Base-by-base conservation (phyloP, 2,797 vertebrate species). In the Acanthis flammea region DNA sequence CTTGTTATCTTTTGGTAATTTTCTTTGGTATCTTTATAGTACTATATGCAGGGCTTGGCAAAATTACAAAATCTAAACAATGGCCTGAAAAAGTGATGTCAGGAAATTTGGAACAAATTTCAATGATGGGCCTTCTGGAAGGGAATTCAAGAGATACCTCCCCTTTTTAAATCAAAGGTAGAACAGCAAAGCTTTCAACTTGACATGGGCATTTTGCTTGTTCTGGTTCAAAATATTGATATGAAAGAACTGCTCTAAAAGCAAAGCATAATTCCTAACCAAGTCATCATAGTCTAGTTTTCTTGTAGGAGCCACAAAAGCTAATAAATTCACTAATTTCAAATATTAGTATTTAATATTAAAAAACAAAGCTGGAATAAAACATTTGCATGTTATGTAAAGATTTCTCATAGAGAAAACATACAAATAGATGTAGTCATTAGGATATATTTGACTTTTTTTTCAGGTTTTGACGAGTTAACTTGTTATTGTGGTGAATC, bases 391-490 rank as follows among this genome's bases (percentile, higher is more conserved):
- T 54, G 35, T 41, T 79, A 41, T 14, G 13, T 70, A 76, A 81
- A 72, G 61, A 48, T 53, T 74, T 83, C 6, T 77, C 8, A 4
- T 30, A 28, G 27, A 48, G 9, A 10, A 71, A 23, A 50, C 33
- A 16, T 68, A 12, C 31, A 85, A 73, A 70, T 73, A 33, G 17
- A 6, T 58, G 17, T 48, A 85, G 11, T 28, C 31, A 63, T 45
- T 85, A 14, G 16, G 23, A 44, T 87, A 9, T 57, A 24, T 57
- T 79, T 89, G 3, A 61, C 66, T 91, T 51, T 74, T 73, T 66
- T 88, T 93, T 73, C 88, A 99, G 99, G 99, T 97, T 99, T 99
- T 96, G 99, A 99, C 8, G 99, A 99, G 96, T 97, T 99, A 96
- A 98, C 99, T 45, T 99, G 99, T 97, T 98, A 99, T 86, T 99